Percentiles rank a stretch among this genome's conserved stretches.
Conservation (phyloP, 1,140 invertebrate species). For the Leptestheria dahalacensis region DNA sequence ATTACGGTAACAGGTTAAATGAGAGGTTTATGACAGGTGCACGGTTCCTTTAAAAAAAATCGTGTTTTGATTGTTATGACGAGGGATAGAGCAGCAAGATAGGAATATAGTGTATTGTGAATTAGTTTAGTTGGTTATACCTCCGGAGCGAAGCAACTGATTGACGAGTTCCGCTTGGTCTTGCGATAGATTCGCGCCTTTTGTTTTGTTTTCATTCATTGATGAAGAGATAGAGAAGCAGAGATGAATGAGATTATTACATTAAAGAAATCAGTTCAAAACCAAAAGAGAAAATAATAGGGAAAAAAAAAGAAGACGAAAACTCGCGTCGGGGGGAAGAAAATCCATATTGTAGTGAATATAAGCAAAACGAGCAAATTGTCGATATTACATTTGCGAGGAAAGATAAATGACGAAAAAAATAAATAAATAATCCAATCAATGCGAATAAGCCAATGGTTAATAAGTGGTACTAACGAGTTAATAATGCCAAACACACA, state of each 20-base stretch:
- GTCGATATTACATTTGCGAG: neutral
- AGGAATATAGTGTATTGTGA: neutral
- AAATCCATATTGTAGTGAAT: too few relatives aligned
- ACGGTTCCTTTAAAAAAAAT: too few relatives aligned
- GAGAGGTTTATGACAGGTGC: too few relatives aligned
- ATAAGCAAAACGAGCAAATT: neutral
- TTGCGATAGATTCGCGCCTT: slow-evolving; percentile 1
- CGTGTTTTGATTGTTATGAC: too few relatives aligned
- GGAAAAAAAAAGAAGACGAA: slow-evolving; percentile 1
- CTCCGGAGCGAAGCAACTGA: slow-evolving; percentile 71
- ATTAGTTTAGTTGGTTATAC: slow-evolving; percentile 28
- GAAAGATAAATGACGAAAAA: slow-evolving; percentile 1
- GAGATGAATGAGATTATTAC: too few relatives aligned
- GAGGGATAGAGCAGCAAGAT: neutral
- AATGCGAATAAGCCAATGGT: neutral
- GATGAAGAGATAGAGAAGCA: too few relatives aligned
- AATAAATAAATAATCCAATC: neutral
- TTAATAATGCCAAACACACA: neutral
- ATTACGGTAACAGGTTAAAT: too few relatives aligned
- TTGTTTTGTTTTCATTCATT: slow-evolving; percentile 45
- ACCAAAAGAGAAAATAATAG: slow-evolving; percentile 21
- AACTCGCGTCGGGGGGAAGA: slow-evolving; percentile 10
- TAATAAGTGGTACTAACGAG: neutral
- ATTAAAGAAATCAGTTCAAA: too few relatives aligned
- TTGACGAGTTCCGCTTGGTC: slow-evolving; percentile 66